Percentiles rank a stretch among this genome's conserved stretches.
phyloP scores from a whole-genome alignment of 37 sponge, comb jelly and placozoan genomes.

The Lycopodina hypogea region DNA sequence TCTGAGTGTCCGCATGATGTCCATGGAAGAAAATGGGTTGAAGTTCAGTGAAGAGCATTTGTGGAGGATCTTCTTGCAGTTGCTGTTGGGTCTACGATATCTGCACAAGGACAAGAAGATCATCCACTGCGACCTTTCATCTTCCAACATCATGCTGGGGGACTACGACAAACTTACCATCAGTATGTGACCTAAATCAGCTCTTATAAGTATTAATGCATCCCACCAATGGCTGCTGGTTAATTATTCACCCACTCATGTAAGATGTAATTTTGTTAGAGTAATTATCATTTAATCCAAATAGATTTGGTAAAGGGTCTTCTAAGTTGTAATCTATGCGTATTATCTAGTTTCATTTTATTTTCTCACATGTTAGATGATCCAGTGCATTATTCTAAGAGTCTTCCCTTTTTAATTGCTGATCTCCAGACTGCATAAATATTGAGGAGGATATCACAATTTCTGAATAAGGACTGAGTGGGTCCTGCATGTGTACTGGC shows the following conservation, averaged over 20 bases:
- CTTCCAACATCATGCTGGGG: constrained; percentile 89
- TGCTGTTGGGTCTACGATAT: constrained; percentile 84
- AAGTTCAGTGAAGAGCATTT: constrained; percentile 76
- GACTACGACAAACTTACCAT: constrained; percentile 81
- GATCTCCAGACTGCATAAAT: too few relatives aligned
- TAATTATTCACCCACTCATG: too few relatives aligned
- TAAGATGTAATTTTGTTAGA: too few relatives aligned
- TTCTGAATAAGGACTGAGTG: too few relatives aligned
- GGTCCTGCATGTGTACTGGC: too few relatives aligned
- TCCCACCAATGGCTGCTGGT: too few relatives aligned
- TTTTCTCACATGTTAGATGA: too few relatives aligned
- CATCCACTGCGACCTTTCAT: constrained; percentile 82
- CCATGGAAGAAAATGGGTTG: constrained; percentile 73
- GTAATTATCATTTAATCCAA: neutral
- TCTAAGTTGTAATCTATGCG: too few relatives aligned
- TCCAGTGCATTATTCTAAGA: too few relatives aligned
- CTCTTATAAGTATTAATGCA: neutral
- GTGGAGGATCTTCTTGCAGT: constrained; percentile 86
- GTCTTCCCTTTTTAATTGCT: too few relatives aligned
- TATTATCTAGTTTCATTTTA: too few relatives aligned
- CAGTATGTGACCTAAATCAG: constrained; percentile 44
- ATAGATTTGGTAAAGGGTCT: neutral
- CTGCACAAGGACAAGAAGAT: constrained; percentile 86
- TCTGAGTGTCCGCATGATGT: constrained; percentile 72
- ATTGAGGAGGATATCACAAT: too few relatives aligned